A percentile compares a stretch with the other conserved stretches of the same genome.
phyloP scores from a whole-genome alignment of 2,888 invertebrate species.

The Latrodectus hesperus region DNA sequence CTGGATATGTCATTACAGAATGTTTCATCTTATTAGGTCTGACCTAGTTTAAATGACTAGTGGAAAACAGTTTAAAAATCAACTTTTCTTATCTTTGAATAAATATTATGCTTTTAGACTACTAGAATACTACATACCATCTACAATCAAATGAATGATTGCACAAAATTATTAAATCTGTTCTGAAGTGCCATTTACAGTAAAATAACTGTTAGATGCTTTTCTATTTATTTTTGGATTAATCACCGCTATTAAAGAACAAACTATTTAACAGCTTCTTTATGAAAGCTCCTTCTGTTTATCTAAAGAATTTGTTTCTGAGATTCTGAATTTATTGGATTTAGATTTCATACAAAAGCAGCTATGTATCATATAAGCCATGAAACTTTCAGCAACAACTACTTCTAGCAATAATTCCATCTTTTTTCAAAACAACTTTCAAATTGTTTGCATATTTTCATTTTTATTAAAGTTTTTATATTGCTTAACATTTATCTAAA shows the following conservation, averaged over 20 bases:
- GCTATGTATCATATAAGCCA: not conserved
- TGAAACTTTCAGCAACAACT: slow-evolving; percentile 13
- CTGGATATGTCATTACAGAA: slow-evolving; percentile 71
- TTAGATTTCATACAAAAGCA: slow-evolving; percentile 4
- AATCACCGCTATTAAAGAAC: not conserved
- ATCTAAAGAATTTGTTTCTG: slow-evolving; percentile 23
- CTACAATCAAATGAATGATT: slow-evolving; percentile 70
- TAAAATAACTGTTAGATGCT: not conserved
- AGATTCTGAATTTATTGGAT: slow-evolving; percentile 4
- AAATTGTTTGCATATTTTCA: slow-evolving; percentile 16
- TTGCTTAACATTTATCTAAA: too few relatives aligned
- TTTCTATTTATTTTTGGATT: slow-evolving; percentile 13
- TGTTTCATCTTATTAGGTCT: slow-evolving; percentile 69
- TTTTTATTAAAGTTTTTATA: not conserved
- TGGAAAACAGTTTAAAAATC: slow-evolving; percentile 70
- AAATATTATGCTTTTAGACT: slow-evolving; percentile 71
- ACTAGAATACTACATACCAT: slow-evolving; percentile 71
- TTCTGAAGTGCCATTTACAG: slow-evolving; percentile 12
- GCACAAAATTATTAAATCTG: slow-evolving; percentile 15
- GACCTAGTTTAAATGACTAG: slow-evolving; percentile 68
- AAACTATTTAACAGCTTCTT: slow-evolving; percentile 25
- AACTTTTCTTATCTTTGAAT: slow-evolving; percentile 70
- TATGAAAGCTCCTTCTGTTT: slow-evolving; percentile 20
- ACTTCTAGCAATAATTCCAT: not conserved
- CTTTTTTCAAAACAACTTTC: slow-evolving; percentile 11